These are phyloP conservation scores for Melanogrammus aeglefinus DNA, from an alignment of 2,797 vertebrate species.

Conservation along the genomic window DNA sequence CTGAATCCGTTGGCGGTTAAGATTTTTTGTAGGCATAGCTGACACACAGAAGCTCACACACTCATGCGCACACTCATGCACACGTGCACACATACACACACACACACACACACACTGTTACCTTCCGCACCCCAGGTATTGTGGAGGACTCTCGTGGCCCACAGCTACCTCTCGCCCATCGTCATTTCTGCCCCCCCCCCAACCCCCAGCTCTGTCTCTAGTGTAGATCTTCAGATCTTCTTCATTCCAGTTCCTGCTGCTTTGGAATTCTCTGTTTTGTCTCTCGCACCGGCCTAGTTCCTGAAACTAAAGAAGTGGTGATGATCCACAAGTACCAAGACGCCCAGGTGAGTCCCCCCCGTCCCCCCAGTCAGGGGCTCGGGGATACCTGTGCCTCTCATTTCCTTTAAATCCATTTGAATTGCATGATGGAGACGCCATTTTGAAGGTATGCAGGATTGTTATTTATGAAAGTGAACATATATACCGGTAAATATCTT, in stretches of 20 bases:
- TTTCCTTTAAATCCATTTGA: background rate
- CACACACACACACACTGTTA: too few species aligned
- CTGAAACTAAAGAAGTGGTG: constrained; percentile 99
- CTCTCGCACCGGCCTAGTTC: constrained; percentile 97
- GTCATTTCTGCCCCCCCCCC: constrained; percentile 26
- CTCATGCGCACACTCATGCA: too few species aligned
- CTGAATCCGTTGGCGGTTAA: background rate
- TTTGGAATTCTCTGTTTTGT: constrained; percentile 97
- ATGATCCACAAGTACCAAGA: constrained; percentile 99
- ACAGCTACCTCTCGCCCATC: constrained; percentile 35
- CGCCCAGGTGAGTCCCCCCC: constrained; percentile 89
- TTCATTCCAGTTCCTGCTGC: constrained; percentile 68
- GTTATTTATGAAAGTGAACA: background rate
- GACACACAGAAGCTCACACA: too few species aligned
- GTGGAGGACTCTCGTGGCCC: constrained; percentile 46
- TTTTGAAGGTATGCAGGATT: background rate
- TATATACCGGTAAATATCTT: too few species aligned
- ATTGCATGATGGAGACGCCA: background rate
- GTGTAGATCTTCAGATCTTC: constrained; percentile 30
- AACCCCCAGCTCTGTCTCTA: constrained; percentile 33
- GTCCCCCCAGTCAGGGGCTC: background rate
- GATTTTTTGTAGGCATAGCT: background rate
- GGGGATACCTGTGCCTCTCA: background rate
- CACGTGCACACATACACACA: background rate
- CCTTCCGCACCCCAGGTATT: constrained; percentile 15